phyloP scores from a whole-genome alignment of 2,113 vertebrate genomes.

The Campylomormyrus tamandua region DNA sequence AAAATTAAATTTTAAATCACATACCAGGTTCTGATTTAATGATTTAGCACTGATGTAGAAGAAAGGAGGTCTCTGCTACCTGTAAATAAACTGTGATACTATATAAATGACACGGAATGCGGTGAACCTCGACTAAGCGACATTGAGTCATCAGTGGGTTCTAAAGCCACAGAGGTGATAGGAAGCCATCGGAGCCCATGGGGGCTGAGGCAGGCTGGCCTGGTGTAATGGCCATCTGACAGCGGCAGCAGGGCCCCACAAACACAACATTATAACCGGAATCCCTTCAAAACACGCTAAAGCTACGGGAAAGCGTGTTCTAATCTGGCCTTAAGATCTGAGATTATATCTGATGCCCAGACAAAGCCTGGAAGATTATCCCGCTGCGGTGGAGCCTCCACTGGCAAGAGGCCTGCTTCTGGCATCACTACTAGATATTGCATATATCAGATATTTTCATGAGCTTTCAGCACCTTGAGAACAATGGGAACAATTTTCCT shows the following conservation, averaged over 20 bases:
- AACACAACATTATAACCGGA: neutral
- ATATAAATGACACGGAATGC: neutral
- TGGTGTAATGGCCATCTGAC: neutral
- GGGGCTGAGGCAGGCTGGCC: neutral
- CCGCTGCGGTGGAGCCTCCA: neutral
- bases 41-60: neutral
- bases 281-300: neutral
- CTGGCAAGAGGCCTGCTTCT: neutral
- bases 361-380: constrained; percentile 4
- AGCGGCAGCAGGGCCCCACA: neutral
- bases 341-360: constrained; percentile 9
- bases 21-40: neutral
- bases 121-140: neutral
- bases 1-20: neutral
- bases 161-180: neutral
- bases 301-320: neutral
- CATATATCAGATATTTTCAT: neutral
- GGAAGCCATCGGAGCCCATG: neutral
- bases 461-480: neutral
- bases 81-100: neutral
- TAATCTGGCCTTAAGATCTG: constrained; percentile 3
- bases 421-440: neutral
- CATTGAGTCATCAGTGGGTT: neutral
- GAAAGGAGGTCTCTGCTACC: neutral
- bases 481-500: neutral